Base-by-base conservation (phyloP, 1,140 invertebrate species). In the Leptoteleia sp. region DNA sequence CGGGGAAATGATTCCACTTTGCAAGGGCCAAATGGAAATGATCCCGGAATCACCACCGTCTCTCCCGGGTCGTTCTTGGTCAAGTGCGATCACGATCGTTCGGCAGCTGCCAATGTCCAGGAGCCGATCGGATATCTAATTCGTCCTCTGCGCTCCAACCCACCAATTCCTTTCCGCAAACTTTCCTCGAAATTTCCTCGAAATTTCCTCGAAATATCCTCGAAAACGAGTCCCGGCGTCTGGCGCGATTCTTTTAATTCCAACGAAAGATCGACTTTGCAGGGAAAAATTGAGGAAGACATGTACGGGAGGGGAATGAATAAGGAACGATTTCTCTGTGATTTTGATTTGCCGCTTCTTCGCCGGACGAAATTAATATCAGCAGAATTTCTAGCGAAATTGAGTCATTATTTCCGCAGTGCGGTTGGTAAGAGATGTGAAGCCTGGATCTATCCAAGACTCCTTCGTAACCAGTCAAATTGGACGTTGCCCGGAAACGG, bases 1-100 rank as follows among this genome's bases (percentile, higher is more conserved):
- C 55, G 19, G 87, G 88, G 88, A 89, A 89, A 89, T 89, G 88
- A 89, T 87, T 79, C 83, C 84, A 88, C 85, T 89, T 87, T 87
- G 86, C 83, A 84, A 84, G 84, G 83, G 82, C 82, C 82, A 83
- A 87, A 89, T 89, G 88, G 87, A 89, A 88, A 89, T 89, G 84
- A 87, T 82, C 81, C 81, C 47, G 52, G 82, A 84, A 87, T 85
- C 85, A 83, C 71, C 82, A 82, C 37, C 50, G 37, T 50, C 77
- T 81, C 84, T 83, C 84, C 70, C 77, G 79, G 83, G 83, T 83
- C 81, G 82, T 85, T 83, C 80, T 83, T 82, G 85, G 85, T 87
- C 85, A 86, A 81, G 77, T 73, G 70, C 79, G 81, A 86, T 86
- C 84, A 85, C 77, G 81, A 86, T 78, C 76, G 54, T 73, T n/a